Conservation (phyloP, 1,140 invertebrate species). For the Drosophila obscura region DNA sequence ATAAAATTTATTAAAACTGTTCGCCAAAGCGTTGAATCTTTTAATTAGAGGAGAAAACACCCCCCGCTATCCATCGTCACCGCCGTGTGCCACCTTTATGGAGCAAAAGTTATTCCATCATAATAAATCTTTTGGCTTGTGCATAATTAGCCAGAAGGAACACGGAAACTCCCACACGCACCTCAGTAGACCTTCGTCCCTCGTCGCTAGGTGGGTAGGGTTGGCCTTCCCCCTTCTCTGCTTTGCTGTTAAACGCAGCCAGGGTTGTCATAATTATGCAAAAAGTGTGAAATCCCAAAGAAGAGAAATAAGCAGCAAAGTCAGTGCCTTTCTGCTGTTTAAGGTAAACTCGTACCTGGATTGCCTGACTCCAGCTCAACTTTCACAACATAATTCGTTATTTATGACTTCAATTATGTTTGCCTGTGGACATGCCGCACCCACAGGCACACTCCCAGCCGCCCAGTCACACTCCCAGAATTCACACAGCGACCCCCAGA, state of each 20-base stretch:
- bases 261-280: constrained; percentile 73
- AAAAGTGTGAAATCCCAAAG: constrained; percentile 68
- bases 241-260: not conserved
- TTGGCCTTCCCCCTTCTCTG: constrained; percentile 1
- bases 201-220: no score
- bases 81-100: no score
- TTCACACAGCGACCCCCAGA: not conserved
- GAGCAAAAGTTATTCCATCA: constrained; percentile 76
- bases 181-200: not conserved
- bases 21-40: constrained; percentile 54
- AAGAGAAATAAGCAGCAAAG: constrained; percentile 58
- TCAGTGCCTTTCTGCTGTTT: constrained; percentile 23
- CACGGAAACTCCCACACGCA: constrained; percentile 51
- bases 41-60: constrained; percentile 65
- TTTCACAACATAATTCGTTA: constrained; percentile 80
- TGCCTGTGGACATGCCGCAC: constrained; percentile 59
- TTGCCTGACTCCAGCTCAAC: constrained; percentile 62
- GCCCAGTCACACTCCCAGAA: not conserved
- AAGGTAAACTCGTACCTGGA: constrained; percentile 15
- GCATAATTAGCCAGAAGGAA: constrained; percentile 70
- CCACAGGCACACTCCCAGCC: constrained; percentile 15
- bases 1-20: constrained; percentile 74
- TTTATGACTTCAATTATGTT: constrained; percentile 82
- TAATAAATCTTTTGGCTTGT: constrained; percentile 72
- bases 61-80: not conserved